Conservation (phyloP, 2,888 invertebrate species). For the Caenorhabditis uteleia region DNA sequence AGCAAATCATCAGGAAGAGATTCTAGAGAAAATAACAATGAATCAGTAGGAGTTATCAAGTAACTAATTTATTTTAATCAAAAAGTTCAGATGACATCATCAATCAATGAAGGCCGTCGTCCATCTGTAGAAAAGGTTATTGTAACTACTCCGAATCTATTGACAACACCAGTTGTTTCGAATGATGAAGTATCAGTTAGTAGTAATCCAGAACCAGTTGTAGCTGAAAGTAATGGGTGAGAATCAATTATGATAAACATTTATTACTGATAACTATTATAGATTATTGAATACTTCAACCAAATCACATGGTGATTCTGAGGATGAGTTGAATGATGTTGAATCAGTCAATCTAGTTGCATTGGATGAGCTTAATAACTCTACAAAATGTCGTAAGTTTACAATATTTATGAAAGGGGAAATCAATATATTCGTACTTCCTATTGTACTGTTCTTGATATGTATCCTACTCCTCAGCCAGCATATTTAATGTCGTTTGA, state of each 20-base stretch:
- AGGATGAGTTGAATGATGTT: constrained; percentile 60
- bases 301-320: constrained; percentile 44
- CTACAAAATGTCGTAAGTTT: constrained; percentile 43
- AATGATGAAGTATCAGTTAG: constrained; percentile 34
- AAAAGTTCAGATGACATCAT: constrained; percentile 8
- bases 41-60: constrained; percentile 14
- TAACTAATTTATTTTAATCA: too few relatives aligned
- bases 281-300: constrained; percentile 32
- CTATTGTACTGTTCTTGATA: too few relatives aligned
- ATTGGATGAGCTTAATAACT: constrained; percentile 58
- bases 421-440: too few relatives aligned
- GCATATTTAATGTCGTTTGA: too few relatives aligned
- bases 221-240: constrained; percentile 29
- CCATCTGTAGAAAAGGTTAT: constrained; percentile 23
- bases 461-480: too few relatives aligned
- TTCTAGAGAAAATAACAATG: constrained; percentile 19
- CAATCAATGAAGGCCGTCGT: constrained; percentile 18
- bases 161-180: constrained; percentile 4
- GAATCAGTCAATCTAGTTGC: constrained; percentile 66
- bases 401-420: too few relatives aligned
- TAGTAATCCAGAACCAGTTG: constrained; percentile 25
- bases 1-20: constrained; percentile 18
- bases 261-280: constrained; percentile 74
- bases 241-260: too few relatives aligned
- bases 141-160: constrained; percentile 9